Percentiles rank a stretch among this genome's conserved stretches.
These are phyloP conservation scores for Microcebus ravelobensis DNA, from an alignment of 2,113 vertebrate species.

Conservation along the genomic window DNA sequence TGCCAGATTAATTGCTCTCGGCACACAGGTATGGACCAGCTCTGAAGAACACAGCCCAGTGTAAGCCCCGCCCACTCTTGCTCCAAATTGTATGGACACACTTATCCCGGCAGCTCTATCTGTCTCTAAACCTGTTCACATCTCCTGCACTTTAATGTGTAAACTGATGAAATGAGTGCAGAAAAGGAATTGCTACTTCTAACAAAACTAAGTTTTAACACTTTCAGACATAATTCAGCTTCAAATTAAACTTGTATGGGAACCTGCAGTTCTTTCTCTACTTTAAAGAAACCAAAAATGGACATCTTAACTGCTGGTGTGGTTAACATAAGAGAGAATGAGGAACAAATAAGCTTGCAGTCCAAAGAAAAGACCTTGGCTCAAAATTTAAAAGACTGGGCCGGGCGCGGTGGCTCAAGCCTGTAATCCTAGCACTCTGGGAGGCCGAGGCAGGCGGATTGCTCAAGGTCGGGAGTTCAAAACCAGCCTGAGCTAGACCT, in stretches of 20 bases:
- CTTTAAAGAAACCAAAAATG: conserved; percentile 27
- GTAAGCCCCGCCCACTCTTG: not conserved
- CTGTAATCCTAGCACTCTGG: no score
- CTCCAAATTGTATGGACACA: not conserved
- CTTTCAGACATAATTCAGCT: not conserved
- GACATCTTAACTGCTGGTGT: not conserved
- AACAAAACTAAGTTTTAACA: not conserved
- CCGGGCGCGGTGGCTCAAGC: no score
- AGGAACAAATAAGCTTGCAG: not conserved
- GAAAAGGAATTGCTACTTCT: not conserved
- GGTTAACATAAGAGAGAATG: not conserved
- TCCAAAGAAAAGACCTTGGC: not conserved
- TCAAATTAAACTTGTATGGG: not conserved
- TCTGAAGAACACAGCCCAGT: not conserved
- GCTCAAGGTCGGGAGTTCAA: no score
- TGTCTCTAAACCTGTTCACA: not conserved
- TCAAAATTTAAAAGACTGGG: not conserved
- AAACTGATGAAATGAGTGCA: not conserved
- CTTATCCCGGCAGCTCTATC: not conserved
- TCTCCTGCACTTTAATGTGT: not conserved
- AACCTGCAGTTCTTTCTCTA: not conserved
- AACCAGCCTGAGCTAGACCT: no score
- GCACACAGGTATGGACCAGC: rapidly evolving
- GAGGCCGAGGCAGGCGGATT: no score
- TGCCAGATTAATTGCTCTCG: not conserved